Percentiles rank a stretch among this genome's conserved stretches.
phyloP scores from a whole-genome alignment of 2,797 vertebrate genomes.

The Paedocypris micromegethes region DNA sequence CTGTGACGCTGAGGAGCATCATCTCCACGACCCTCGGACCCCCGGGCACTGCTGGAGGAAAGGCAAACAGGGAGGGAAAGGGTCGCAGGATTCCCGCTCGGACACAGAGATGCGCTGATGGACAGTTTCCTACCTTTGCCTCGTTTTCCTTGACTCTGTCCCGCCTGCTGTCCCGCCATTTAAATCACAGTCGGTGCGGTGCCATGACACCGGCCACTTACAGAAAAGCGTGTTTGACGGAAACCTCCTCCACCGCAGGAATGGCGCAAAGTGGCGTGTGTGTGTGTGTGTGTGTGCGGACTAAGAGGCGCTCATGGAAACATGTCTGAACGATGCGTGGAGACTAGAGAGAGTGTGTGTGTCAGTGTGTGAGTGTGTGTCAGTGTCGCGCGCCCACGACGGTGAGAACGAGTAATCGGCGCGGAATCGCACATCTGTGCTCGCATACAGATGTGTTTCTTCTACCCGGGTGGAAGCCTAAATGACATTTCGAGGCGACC shows the following conservation, averaged over 20 bases:
- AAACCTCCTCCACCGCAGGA: conserved; percentile 35
- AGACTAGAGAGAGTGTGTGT: not conserved
- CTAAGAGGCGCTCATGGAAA: conserved; percentile 1
- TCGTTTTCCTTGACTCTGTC: conserved; percentile 76
- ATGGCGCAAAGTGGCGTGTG: not conserved
- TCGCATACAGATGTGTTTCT: conserved; percentile 72
- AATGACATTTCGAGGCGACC: conserved; percentile 29
- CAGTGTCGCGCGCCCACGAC: not conserved
- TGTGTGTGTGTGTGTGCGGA: too few species aligned
- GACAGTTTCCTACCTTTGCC: conserved; percentile 78
- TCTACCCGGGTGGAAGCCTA: conserved; percentile 45
- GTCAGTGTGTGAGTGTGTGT: conserved; percentile 5
- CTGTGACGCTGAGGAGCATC: not conserved
- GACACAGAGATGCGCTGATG: conserved; percentile 66
- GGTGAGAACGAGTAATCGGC: not conserved
- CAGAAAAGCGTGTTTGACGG: conserved; percentile 59
- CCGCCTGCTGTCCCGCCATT: conserved; percentile 83
- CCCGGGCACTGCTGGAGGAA: conserved; percentile 57
- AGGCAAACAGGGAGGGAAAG: conserved; percentile 65
- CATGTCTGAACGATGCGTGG: conserved; percentile 15
- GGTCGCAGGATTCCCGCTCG: conserved; percentile 66
- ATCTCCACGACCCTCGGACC: conserved; percentile 29
- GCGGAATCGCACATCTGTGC: conserved; percentile 49
- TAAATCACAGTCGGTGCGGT: conserved; percentile 76
- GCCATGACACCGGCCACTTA: conserved; percentile 77